Evolutionary conservation across 1,140 invertebrate genomes (phyloP), one percentile per base, ranked within the genome.

Genomic region (Drosophila quadrilineata): DNA sequence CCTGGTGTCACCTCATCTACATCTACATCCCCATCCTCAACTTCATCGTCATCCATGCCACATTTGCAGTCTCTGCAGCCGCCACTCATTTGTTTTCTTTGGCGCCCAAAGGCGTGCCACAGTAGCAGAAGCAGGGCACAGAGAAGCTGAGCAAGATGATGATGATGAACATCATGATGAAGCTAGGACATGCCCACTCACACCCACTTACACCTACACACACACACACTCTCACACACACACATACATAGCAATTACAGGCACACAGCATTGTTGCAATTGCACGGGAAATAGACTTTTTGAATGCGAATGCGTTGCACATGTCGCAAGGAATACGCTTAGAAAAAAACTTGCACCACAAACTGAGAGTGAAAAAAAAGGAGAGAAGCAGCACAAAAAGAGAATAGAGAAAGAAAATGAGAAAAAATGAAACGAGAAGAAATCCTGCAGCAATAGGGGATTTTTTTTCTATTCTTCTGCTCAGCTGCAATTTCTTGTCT

Each of bases 201-300:
- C 31, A 33, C 67, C 24, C 49, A 68, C 65, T 36, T 41, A 35
- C 66, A 31, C 50, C 59, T 22, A 60, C 46, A 36, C 52, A 38
- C 57, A 16, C 35, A 29, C 35, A 63, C 60, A 38, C 54, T 31
- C 54, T 38, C 43, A 60, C n/a, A 22, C 17, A 52, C 10, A 41
- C 31, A 33, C 28, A 58, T 21, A 53, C 46, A 56, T 12, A n/a
- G 48, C 59, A 69, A 63, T 69, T 69, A 69, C 65, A 52, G 41
- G 45, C 58, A 49, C 22, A 53, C 65, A 57, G 64, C 79, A 77
- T 82, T 84, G 77, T 82, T 84, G 77, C 77, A 82, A 85, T 84
- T 82, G 79, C 79, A 85, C 74, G 79, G 77, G 74, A 84, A 84
- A 84, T 84, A 84, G 77, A 85, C 79, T 85, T 85, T 85, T 79